Evolutionary conservation across 2,797 vertebrate genomes (phyloP).

Genomic region (Mionectes olivaceus): DNA sequence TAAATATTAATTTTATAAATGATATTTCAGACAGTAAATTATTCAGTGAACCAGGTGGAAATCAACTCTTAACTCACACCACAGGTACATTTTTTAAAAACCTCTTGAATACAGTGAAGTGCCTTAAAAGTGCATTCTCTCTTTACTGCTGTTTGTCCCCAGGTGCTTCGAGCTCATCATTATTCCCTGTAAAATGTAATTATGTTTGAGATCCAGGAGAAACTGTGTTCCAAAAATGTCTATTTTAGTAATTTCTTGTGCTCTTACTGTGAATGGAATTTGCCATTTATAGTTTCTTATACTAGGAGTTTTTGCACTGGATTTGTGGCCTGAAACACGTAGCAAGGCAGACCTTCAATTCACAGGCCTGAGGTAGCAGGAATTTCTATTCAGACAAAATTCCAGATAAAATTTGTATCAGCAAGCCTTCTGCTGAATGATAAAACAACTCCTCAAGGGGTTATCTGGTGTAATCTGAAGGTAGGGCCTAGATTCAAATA

Average conservation of each 20-base stretch:
- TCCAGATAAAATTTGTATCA: background rate
- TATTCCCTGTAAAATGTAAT: background rate
- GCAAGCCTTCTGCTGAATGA: background rate
- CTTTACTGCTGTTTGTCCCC: background rate
- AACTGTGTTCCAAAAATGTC: background rate
- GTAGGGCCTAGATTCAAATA: background rate
- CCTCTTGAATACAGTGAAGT: background rate
- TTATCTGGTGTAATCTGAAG: background rate
- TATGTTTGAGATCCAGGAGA: background rate
- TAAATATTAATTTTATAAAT: background rate
- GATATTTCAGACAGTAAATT: background rate
- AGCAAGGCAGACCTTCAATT: background rate
- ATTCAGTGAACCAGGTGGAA: background rate
- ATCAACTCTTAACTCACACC: background rate
- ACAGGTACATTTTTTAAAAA: background rate
- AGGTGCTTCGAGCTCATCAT: background rate
- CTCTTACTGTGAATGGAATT: background rate
- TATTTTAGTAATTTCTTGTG: background rate
- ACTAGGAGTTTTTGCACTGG: background rate
- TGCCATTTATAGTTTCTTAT: background rate
- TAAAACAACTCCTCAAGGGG: background rate
- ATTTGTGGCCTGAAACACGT: background rate
- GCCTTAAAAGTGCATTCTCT: background rate
- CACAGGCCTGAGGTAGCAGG: background rate
- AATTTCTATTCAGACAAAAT: background rate